Conservation (phyloP, 35 echinoderm and acorn worm species). For the Heliocidaris erythrogramma region DNA sequence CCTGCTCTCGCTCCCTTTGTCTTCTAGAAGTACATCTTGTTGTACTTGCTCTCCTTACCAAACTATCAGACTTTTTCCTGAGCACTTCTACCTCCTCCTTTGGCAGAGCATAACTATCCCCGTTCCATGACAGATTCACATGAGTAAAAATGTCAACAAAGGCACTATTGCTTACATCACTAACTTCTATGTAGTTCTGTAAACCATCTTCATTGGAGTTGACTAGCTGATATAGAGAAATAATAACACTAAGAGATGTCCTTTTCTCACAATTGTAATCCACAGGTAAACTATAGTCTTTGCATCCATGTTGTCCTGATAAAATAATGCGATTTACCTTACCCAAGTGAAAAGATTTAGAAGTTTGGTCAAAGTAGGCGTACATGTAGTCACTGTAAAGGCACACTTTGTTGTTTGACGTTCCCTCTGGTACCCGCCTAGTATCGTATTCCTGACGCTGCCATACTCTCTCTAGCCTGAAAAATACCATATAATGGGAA, state of each 20-base stretch:
- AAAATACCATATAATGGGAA: no score
- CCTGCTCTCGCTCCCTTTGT: not conserved
- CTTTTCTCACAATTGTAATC: not conserved
- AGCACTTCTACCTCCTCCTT: constrained; percentile 33
- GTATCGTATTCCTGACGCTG: no score
- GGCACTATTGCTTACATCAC: constrained; percentile 6
- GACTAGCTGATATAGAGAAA: not conserved
- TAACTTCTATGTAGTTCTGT: constrained; percentile 7
- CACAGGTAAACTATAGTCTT: not conserved
- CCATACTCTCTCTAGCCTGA: no score
- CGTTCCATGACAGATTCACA: constrained; percentile 27
- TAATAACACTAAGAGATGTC: not conserved
- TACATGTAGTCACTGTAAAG: no score
- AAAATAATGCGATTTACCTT: constrained; percentile 17
- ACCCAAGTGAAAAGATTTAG: constrained; percentile 22
- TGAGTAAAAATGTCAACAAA: constrained; percentile 26
- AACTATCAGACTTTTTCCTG: not conserved
- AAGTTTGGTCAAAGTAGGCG: not conserved
- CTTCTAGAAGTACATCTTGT: not conserved
- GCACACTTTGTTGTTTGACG: no score
- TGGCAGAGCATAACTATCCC: not conserved
- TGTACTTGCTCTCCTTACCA: constrained; percentile 13
- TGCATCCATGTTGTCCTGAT: constrained; percentile 26
- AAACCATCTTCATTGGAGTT: not conserved
- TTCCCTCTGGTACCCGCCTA: no score